Conservation (phyloP, 2,113 vertebrate genomes). For the Centropus bengalensis region DNA sequence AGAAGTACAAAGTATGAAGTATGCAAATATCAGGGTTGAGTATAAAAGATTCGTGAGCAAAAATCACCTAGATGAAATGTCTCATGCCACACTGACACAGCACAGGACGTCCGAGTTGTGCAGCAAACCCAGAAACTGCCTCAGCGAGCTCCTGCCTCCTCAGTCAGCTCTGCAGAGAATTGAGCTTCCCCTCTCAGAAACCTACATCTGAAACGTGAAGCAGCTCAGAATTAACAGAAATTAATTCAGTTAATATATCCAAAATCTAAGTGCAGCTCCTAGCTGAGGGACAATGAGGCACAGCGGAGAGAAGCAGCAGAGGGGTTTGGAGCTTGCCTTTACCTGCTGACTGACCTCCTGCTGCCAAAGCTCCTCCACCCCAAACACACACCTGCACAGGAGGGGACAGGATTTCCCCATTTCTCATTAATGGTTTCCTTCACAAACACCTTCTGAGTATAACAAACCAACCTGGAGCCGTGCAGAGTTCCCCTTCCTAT, state of each 20-base stretch:
- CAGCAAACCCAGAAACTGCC: neutral
- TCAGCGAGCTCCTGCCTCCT: neutral
- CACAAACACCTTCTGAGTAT: rapidly evolving
- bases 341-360: neutral
- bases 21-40: neutral
- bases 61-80: neutral
- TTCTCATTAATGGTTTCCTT: neutral
- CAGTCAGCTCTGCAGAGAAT: neutral
- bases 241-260: neutral
- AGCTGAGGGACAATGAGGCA: neutral
- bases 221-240: neutral
- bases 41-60: neutral
- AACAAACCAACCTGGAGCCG: neutral
- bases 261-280: neutral
- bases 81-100: neutral
- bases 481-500: neutral
- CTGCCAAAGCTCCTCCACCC: neutral
- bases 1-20: too few relatives aligned
- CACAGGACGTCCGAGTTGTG: rapidly evolving
- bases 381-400: neutral
- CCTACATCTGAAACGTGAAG: neutral
- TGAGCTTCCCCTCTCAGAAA: neutral
- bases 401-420: neutral
- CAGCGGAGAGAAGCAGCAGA: rapidly evolving
- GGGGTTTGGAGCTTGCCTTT: neutral